These are phyloP conservation scores for Calidris pugnax DNA, from an alignment of 2,113 vertebrate genomes.

Conservation along the genomic window DNA sequence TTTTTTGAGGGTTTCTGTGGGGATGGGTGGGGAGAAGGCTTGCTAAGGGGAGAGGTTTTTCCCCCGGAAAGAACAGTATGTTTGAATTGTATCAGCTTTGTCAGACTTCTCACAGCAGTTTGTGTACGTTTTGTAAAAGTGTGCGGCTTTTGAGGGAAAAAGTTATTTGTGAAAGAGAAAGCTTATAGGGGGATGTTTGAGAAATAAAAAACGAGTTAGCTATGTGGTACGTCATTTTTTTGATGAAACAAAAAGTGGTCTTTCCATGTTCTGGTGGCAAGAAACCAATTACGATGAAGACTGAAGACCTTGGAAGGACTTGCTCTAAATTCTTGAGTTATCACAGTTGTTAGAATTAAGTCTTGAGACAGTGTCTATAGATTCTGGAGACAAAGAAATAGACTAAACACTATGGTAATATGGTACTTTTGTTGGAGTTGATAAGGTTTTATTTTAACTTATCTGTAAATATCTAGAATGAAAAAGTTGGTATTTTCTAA, in stretches of 20 bases:
- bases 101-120: not conserved
- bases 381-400: not conserved
- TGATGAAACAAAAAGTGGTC: not conserved
- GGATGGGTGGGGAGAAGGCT: not conserved
- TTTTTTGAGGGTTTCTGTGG: not conserved
- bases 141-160: not conserved
- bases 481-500: not conserved
- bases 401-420: not conserved
- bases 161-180: not conserved
- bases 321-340: not conserved
- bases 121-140: not conserved
- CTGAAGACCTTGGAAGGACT: not conserved
- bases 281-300: not conserved
- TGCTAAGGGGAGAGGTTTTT: not conserved
- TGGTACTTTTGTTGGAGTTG: not conserved
- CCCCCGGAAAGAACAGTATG: not conserved
- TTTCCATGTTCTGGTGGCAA: not conserved
- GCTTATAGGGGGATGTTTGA: not conserved
- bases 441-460: not conserved
- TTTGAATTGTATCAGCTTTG: not conserved
- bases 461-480: not conserved
- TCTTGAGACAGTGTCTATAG: not conserved
- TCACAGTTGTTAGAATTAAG: not conserved
- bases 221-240: not conserved
- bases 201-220: not conserved